Conservation (phyloP, 2,113 vertebrate genomes). For the Rhabdomys dilectus region DNA sequence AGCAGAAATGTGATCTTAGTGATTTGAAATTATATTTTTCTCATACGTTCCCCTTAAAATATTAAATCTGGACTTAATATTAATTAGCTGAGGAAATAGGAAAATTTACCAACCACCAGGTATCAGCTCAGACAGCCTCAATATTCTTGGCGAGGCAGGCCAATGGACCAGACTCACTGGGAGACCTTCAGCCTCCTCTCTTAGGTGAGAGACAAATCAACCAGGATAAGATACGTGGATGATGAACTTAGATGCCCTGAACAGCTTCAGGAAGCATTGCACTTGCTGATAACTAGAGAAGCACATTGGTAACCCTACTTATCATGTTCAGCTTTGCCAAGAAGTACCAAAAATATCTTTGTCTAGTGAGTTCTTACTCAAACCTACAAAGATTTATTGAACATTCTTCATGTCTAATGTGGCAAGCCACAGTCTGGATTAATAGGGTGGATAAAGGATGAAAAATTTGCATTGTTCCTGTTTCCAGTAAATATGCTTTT, state of each 20-base stretch:
- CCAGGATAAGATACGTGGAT: neutral
- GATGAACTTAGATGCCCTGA: neutral
- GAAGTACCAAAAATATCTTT: neutral
- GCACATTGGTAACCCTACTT: neutral
- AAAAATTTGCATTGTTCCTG: neutral
- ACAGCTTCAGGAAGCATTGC: neutral
- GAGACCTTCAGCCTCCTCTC: neutral
- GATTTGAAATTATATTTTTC: neutral
- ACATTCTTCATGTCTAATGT: neutral
- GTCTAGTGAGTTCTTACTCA: neutral
- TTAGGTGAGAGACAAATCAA: neutral
- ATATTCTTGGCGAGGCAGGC: neutral
- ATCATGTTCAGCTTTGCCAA: neutral
- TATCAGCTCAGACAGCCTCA: neutral
- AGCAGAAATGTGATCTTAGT: neutral
- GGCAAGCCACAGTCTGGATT: neutral
- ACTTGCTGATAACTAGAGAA: neutral
- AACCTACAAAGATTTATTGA: neutral
- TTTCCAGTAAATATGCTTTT: neutral
- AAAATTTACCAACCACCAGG: neutral
- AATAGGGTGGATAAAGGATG: neutral
- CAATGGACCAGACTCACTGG: neutral
- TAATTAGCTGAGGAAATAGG: neutral
- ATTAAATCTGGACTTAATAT: neutral
- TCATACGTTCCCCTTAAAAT: neutral